These are phyloP conservation scores for Cacoxenus indagator DNA, from an alignment of 2,888 invertebrate genomes.

Conservation along the genomic window DNA sequence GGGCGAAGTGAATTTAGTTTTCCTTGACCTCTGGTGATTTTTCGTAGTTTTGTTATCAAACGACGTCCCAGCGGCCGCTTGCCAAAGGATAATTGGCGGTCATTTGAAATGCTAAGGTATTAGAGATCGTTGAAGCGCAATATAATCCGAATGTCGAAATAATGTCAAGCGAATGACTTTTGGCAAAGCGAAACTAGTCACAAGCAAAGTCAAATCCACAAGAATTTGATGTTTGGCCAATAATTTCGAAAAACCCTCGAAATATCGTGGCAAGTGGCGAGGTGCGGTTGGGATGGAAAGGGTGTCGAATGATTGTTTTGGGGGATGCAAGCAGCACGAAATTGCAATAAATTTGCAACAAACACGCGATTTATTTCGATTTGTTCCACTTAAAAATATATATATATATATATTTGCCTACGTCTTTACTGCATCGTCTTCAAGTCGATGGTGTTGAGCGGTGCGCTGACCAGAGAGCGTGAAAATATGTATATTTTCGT, in stretches of 20 bases:
- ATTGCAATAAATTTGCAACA: background rate
- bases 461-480: background rate
- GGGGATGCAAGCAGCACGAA: background rate
- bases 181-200: background rate
- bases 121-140: slow-evolving; percentile 39
- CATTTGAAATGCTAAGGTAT: slow-evolving; percentile 57
- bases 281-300: too few species aligned
- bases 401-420: slow-evolving; percentile 4
- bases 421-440: background rate
- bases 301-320: too few species aligned
- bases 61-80: slow-evolving; percentile 21
- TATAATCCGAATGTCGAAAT: slow-evolving; percentile 56
- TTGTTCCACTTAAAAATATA: slow-evolving; percentile 16
- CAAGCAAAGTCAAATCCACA: background rate
- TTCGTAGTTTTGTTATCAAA: background rate
- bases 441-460: background rate
- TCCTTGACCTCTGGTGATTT: slow-evolving; percentile 45
- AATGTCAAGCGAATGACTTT: slow-evolving; percentile 44
- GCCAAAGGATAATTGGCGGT: slow-evolving; percentile 68
- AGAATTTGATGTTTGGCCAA: slow-evolving; percentile 48
- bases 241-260: slow-evolving; percentile 31
- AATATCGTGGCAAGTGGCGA: too few species aligned
- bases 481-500: background rate
- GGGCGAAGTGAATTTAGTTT: slow-evolving; percentile 49
- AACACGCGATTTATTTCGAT: slow-evolving; percentile 16